Evolutionary conservation across 2,797 vertebrate genomes (phyloP), one percentile per base, ranked within the genome.

Genomic region (Emydoidea blandingii): DNA sequence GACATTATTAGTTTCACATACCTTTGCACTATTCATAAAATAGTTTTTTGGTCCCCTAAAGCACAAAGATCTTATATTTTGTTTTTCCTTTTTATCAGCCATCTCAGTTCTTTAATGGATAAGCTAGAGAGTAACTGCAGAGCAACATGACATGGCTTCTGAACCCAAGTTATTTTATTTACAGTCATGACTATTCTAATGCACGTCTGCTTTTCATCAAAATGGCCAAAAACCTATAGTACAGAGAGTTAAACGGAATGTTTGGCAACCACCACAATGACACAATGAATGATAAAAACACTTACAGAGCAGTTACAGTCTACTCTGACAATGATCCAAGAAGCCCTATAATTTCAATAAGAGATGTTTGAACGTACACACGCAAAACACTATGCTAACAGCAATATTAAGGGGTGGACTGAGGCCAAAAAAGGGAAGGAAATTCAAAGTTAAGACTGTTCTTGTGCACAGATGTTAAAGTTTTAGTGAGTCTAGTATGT

Each of bases 161-260:
- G 87, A 92, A 10, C 37, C 89, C 96, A 88, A 57, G 81, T 92
- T 57, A 56, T 57, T 97, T 95, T 95, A 96, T 85, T 97, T 95
- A 90, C 86, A 87, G 85, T 94, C 91, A 37, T 0, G 54, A 94
- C 91, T 29, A 88, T 94, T 0, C 0, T 12, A 95, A 89, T 92
- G 87, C 79, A 85, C 0, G 94, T 86, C 95, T 97, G 97, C 92
- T 96, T 97, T 97, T 97, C 96, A 97, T 97, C 96, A 97, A 15
- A 12, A 52, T 0, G 0, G 96, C 96, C 94, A 97, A 95, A 96
- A 97, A 62, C 79, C 95, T 95, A 95, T 81, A 86, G 93, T 95
- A 90, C 87, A 90, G 0, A 91, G 88, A 91, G 88, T 79, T 86
- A 96, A 86, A 86, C 95, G 93, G 81, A 97, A 94, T 90, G 87